phyloP scores from a whole-genome alignment of 1,140 invertebrate species.

The Zaprionus tsacasi region DNA sequence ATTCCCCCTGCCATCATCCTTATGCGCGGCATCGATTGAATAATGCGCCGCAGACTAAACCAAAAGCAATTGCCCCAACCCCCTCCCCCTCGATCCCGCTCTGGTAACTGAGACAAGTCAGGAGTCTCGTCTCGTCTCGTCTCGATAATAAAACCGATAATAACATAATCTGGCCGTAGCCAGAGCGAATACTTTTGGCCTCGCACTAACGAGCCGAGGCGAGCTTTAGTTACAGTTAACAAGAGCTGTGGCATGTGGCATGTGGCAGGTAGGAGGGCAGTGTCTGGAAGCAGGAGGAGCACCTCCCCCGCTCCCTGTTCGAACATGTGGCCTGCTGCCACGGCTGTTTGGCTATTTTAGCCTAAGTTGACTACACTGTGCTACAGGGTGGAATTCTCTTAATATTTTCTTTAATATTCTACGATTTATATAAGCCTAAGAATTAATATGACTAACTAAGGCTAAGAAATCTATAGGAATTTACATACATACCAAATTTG shows the following conservation, averaged over 20 bases:
- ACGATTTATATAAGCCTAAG: too few species aligned
- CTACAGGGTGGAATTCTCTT: background rate
- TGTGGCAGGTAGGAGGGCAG: constrained; percentile 21
- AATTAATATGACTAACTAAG: too few species aligned
- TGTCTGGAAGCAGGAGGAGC: too few species aligned
- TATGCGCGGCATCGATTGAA: constrained; percentile 8
- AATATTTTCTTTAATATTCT: too few species aligned
- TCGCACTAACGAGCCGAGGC: constrained; percentile 42
- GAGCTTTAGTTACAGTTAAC: constrained; percentile 74
- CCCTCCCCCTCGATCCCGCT: background rate
- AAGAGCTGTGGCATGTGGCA: constrained; percentile 54
- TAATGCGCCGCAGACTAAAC: constrained; percentile 22
- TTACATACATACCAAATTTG: background rate
- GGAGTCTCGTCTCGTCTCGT: constrained; percentile 46
- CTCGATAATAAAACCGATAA: constrained; percentile 77
- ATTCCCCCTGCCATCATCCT: background rate
- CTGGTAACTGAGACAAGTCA: constrained; percentile 5
- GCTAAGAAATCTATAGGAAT: too few species aligned
- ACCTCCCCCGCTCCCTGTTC: background rate
- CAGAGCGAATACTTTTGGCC: constrained; percentile 15
- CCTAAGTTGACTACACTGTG: constrained; percentile 14
- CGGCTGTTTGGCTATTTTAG: background rate
- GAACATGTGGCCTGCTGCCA: constrained; percentile 2
- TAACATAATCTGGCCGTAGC: constrained; percentile 69
- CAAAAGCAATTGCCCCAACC: background rate